Conservation (phyloP, 2,113 vertebrate species). For the Todiramphus saurophagus region DNA sequence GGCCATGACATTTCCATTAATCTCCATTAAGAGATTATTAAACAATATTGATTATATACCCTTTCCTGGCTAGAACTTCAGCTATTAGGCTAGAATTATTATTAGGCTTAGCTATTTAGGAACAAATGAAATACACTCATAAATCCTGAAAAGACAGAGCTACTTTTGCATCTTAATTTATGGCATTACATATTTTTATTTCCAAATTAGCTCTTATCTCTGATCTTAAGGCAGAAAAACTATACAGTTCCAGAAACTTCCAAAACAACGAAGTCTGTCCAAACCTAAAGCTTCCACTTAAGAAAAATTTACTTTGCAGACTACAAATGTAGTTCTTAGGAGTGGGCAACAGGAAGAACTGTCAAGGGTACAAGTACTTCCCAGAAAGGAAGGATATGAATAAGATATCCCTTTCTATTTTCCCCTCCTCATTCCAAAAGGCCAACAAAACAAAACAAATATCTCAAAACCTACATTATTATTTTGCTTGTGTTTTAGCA, state of each 20-base stretch:
- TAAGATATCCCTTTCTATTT: not conserved
- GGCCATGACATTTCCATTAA: not conserved
- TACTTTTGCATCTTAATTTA: not conserved
- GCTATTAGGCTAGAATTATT: too few species aligned
- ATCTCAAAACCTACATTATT: not conserved
- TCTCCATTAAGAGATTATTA: not conserved
- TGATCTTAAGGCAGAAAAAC: not conserved
- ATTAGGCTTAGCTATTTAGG: not conserved
- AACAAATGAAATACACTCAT: not conserved
- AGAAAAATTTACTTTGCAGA: not conserved
- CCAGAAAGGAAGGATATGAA: slow-evolving; percentile 68
- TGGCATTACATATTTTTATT: rapidly evolving
- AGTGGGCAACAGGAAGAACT: slow-evolving; percentile 30
- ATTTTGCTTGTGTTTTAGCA: not conserved
- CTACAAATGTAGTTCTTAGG: not conserved
- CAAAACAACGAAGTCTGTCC: not conserved
- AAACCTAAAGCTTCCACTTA: slow-evolving; percentile 6
- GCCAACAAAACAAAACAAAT: slow-evolving; percentile 11
- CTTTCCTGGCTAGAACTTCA: not conserved
- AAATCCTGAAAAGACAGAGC: not conserved
- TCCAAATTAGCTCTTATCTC: not conserved
- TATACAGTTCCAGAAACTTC: not conserved
- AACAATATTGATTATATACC: not conserved
- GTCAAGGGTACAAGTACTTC: slow-evolving; percentile 30
- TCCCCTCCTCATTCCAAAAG: not conserved